phyloP scores from a whole-genome alignment of 2,888 invertebrate genomes.

The Phrixothrix hirtus region DNA sequence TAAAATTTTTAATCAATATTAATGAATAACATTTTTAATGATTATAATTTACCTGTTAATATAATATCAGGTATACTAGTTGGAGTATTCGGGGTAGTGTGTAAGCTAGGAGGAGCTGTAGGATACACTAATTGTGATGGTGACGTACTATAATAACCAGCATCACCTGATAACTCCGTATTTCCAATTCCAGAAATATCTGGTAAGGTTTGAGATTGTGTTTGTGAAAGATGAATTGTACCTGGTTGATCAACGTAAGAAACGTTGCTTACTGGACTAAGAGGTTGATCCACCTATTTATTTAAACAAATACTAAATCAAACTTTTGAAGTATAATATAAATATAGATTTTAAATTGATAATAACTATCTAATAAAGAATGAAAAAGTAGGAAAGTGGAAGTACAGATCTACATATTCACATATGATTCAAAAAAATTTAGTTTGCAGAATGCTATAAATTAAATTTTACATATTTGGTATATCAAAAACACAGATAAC shows the following conservation, averaged over 20 bases:
- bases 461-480: too few species aligned
- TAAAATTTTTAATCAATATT: constrained; percentile 25
- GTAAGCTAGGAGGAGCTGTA: constrained; percentile 59
- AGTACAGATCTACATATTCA: too few species aligned
- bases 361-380: too few species aligned
- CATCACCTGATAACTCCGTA: constrained; percentile 52
- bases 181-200: constrained; percentile 44
- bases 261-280: constrained; percentile 33
- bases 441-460: too few species aligned
- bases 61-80: constrained; percentile 81
- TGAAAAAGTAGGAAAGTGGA: too few species aligned
- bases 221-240: constrained; percentile 35
- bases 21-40: not conserved
- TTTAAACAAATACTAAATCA: not conserved
- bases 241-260: constrained; percentile 44
- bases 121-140: constrained; percentile 57
- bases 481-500: too few species aligned
- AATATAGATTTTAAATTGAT: not conserved
- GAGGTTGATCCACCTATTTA: constrained; percentile 27
- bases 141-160: constrained; percentile 65
- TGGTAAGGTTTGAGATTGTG: constrained; percentile 41
- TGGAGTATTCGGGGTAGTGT: constrained; percentile 72
- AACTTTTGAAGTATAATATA: not conserved
- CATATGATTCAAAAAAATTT: not conserved
- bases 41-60: constrained; percentile 66